phyloP scores from a whole-genome alignment of 2,888 invertebrate genomes.

The Chrysina gloriosa region DNA sequence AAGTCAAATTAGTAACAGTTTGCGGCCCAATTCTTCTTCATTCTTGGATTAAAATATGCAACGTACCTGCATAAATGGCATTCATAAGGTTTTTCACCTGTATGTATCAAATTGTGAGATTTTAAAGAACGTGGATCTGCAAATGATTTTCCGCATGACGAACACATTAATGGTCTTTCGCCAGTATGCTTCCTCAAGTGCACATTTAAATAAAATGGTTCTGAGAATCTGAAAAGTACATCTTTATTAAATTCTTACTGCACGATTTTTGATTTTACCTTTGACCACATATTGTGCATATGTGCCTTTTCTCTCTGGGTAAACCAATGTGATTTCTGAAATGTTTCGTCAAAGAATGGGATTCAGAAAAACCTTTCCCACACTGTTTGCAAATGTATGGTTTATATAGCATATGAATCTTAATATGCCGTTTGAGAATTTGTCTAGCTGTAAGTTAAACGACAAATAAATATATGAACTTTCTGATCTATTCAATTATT shows the following conservation, averaged over 20 bases:
- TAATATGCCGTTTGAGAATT: constrained; percentile 67
- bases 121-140: constrained; percentile 58
- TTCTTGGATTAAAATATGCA: not conserved
- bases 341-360: constrained; percentile 68
- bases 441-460: constrained; percentile 53
- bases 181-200: constrained; percentile 59
- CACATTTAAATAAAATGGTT: constrained; percentile 57
- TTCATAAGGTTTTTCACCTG: constrained; percentile 55
- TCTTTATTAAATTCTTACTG: not conserved
- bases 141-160: constrained; percentile 55
- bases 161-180: constrained; percentile 56
- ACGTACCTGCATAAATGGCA: constrained; percentile 56
- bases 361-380: constrained; percentile 68
- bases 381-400: constrained; percentile 67
- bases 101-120: constrained; percentile 55
- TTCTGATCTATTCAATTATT: not conserved
- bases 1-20: not conserved
- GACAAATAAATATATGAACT: not conserved
- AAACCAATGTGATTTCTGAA: constrained; percentile 68
- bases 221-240: constrained; percentile 53
- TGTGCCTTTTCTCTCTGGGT: constrained; percentile 65
- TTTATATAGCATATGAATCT: constrained; percentile 68
- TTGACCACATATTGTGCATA: constrained; percentile 66
- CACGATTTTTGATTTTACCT: constrained; percentile 43
- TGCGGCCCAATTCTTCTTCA: not conserved